Evolutionary conservation across 1,140 invertebrate genomes (phyloP), one percentile per base, ranked within the genome.

Genomic region (Euura lappo): DNA sequence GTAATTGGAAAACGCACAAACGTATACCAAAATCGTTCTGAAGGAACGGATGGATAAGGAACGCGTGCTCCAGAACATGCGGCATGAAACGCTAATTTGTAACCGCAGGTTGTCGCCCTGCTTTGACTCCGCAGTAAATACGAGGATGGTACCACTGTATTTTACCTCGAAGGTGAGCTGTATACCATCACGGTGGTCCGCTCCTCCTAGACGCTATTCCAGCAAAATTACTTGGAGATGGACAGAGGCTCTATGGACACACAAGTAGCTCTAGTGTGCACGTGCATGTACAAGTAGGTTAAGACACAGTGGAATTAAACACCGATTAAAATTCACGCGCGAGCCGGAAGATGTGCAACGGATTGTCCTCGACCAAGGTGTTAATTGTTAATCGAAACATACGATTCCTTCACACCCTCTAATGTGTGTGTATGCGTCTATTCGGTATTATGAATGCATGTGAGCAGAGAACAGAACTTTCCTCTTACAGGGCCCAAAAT

Each of bases 81-180:
- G 51, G 51, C 51, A n/a, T 2, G 51, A 60, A n/a, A 60, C 83
- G 83, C 85, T 86, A 86, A 88, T 88, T 87, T 87, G 85, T 86
- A 86, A 86, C 85, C 84, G 28, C 28, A 84, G 85, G 85, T 87
- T 86, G 85, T 86, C 86, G 81, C 81, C 82, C 82, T 85, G 84
- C 82, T 87, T 87, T 87, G 84, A 87, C 86, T 86, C 83, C 84
- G 86, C 82, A 85, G 85, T 86, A 87, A 86, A 87, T 87, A 86
- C 84, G 80, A 81, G 84, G 84, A 79, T 83, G 84, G 86, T 87
- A 83, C 83, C 78, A 79, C 82, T 86, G 83, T 86, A 86, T 86
- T 86, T 87, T 84, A 87, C 83, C 77, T 78, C 75, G 76, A 28
- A 28, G 28, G 28, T 28, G 28, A 28, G 76, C 76, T 60, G 51